These are phyloP conservation scores for Podarcis siculus DNA, from an alignment of 2,797 vertebrate genomes.

Conservation along the genomic window DNA sequence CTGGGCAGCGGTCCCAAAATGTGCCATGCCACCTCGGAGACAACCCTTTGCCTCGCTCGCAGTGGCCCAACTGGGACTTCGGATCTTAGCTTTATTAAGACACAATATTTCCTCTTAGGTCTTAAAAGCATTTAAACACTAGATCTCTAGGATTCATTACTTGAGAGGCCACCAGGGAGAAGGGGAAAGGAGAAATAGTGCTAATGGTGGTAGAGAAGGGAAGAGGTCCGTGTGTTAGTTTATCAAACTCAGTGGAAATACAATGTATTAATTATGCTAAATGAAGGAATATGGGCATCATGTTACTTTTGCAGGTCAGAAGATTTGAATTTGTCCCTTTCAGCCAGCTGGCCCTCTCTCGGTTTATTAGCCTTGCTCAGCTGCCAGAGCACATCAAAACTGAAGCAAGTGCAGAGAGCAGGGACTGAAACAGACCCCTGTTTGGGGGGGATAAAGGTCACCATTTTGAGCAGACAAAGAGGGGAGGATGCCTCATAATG, in stretches of 20 bases:
- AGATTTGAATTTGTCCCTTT: slow-evolving; percentile 71
- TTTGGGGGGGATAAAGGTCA: slow-evolving; percentile 63
- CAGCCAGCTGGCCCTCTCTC: slow-evolving; percentile 73
- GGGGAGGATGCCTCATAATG: slow-evolving; percentile 56
- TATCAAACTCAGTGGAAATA: slow-evolving; percentile 82
- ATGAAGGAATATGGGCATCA: slow-evolving; percentile 84
- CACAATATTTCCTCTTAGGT: slow-evolving; percentile 80
- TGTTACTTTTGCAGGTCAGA: slow-evolving; percentile 76
- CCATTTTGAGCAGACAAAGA: slow-evolving; percentile 34
- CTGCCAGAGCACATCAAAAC: slow-evolving; percentile 79
- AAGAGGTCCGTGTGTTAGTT: slow-evolving; percentile 64
- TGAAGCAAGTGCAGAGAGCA: slow-evolving; percentile 64
- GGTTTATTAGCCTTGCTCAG: slow-evolving; percentile 69
- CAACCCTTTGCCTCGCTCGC: slow-evolving; percentile 43
- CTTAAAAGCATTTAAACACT: slow-evolving; percentile 79
- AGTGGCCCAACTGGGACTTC: slow-evolving; percentile 85
- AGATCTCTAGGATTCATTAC: slow-evolving; percentile 74
- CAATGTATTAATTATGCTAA: slow-evolving; percentile 89
- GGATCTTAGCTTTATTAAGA: slow-evolving; percentile 77
- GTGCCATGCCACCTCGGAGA: slow-evolving; percentile 62
- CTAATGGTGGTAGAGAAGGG: background rate
- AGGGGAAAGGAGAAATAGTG: background rate
- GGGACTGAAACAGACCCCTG: slow-evolving; percentile 35
- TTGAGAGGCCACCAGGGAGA: slow-evolving; percentile 64
- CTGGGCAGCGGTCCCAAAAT: slow-evolving; percentile 44